Evolutionary conservation across 2,888 invertebrate genomes (phyloP).

Genomic region (Luffia ferchaultella): DNA sequence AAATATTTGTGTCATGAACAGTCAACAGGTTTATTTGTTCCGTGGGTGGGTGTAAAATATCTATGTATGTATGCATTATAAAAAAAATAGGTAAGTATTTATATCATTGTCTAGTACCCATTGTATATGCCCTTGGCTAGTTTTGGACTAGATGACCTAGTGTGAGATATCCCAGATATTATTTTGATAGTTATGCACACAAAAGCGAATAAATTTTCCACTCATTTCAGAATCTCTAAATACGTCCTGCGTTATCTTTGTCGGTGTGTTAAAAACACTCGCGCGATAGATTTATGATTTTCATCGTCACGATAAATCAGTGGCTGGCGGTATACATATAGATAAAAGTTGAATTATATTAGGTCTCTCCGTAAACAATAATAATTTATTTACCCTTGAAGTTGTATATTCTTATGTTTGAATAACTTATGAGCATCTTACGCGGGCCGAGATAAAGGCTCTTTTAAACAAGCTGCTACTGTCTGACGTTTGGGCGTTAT

Average conservation of each 20-base stretch:
- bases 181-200: not conserved
- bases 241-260: not conserved
- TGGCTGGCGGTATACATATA: constrained; percentile 35
- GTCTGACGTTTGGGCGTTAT: no score
- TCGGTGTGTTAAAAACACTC: constrained; percentile 13
- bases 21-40: no score
- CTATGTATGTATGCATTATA: no score
- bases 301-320: constrained; percentile 42
- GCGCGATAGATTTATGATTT: constrained; percentile 46
- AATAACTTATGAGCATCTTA: not conserved
- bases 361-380: not conserved
- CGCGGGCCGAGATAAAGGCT: not conserved
- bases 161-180: not conserved
- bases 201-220: not conserved
- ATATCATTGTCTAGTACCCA: no score
- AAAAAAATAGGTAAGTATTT: no score
- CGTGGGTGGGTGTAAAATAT: no score
- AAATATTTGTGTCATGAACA: no score
- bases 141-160: no score
- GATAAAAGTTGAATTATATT: constrained; percentile 22
- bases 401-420: not conserved
- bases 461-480: no score
- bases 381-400: not conserved
- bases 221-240: not conserved
- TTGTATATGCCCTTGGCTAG: no score